Percentiles rank a stretch among this genome's conserved stretches.
phyloP scores from a whole-genome alignment of 2,113 vertebrate species.

The Merops nubicus region DNA sequence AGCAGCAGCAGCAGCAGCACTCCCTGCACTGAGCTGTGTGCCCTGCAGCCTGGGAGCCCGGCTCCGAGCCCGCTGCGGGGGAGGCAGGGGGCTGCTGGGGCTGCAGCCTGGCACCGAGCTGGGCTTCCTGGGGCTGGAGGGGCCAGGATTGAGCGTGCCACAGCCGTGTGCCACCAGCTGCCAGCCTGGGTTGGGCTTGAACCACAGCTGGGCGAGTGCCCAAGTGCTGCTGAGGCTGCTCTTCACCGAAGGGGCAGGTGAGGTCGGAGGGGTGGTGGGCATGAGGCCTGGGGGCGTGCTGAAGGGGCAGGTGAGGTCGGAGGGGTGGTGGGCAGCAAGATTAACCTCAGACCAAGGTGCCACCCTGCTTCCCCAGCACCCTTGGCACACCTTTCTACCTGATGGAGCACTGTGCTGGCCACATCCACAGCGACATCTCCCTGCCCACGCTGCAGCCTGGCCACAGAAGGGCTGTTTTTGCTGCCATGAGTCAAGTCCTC shows the following conservation, averaged over 20 bases:
- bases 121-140: background rate
- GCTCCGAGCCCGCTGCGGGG: background rate
- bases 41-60: background rate
- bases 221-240: background rate
- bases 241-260: background rate
- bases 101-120: background rate
- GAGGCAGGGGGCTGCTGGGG: background rate
- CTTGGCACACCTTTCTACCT: conserved; percentile 80
- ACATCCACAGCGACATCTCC: conserved; percentile 68
- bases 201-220: rapidly evolving
- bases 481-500: conserved; percentile 76
- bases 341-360: background rate
- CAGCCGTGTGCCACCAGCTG: rapidly evolving
- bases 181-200: background rate
- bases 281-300: rapidly evolving
- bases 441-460: conserved; percentile 66
- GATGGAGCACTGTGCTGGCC: conserved; percentile 80
- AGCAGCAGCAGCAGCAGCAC: background rate
- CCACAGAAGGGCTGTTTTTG: conserved; percentile 66
- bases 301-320: background rate
- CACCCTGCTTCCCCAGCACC: conserved; percentile 59
- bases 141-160: rapidly evolving
- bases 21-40: background rate
- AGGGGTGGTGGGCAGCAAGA: background rate
- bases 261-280: background rate